These are phyloP conservation scores for Poecile atricapillus DNA, from an alignment of 2,113 vertebrate species.

Conservation along the genomic window DNA sequence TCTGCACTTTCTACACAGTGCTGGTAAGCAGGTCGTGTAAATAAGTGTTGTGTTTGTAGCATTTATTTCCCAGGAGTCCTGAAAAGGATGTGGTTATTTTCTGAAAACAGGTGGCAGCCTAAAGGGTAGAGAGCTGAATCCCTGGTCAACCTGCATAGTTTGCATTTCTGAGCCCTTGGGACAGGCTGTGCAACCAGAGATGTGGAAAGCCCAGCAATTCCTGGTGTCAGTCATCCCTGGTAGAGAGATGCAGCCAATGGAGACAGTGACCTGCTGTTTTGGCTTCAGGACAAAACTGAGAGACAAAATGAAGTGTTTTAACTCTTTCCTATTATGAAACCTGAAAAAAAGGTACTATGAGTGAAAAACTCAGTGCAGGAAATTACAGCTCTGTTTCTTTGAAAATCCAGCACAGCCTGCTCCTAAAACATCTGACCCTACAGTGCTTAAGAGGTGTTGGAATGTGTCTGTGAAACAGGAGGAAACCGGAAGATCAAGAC, in stretches of 20 bases:
- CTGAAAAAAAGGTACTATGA: not conserved
- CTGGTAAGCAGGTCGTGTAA: not conserved
- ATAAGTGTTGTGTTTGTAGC: not conserved
- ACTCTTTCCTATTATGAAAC: not conserved
- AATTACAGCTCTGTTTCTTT: not conserved
- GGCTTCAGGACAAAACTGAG: not conserved
- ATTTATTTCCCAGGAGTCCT: not conserved
- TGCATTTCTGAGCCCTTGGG: not conserved
- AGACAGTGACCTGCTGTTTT: not conserved
- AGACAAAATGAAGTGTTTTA: not conserved
- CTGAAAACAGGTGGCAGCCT: not conserved
- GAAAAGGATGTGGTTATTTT: not conserved
- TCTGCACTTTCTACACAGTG: not conserved
- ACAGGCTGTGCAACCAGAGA: not conserved
- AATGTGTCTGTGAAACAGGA: not conserved
- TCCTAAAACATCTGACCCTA: not conserved
- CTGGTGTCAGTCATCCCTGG: not conserved
- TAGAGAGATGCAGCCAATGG: not conserved
- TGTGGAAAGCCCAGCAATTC: not conserved
- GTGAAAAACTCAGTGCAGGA: not conserved
- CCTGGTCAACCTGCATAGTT: not conserved
- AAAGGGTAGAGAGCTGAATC: not conserved
- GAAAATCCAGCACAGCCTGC: not conserved
- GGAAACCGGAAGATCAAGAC: not conserved
- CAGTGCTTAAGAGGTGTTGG: not conserved